Evolutionary conservation across 1,140 invertebrate species (phyloP), one percentile per base, ranked within the genome.

Genomic region (Aphidius ervi): DNA sequence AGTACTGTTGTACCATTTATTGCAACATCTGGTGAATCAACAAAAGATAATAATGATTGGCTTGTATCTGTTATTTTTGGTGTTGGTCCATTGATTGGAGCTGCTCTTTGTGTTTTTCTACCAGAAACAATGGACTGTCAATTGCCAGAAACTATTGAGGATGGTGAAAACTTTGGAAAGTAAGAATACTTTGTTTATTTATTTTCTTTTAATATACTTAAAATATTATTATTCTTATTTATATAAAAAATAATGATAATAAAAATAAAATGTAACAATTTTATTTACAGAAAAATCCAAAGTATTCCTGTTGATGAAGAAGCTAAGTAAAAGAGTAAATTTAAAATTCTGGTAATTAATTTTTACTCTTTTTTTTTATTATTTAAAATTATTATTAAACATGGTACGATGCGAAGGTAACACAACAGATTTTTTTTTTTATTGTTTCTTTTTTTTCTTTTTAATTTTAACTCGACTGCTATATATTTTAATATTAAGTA

Each of bases 1-100:
- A 86, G 86, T 3, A 87, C 88, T 77, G 72, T 87, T 16, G 85
- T 87, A 10, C 87, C 87, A 50, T 81, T 79, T 42, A 72, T 88
- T n/a, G 79, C 84, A 5, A 75, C 79, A 42, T 74, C 23, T 87
- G 68, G 81, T 80, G 71, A 67, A 61, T 52, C 48, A 20, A 6
- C 5, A 52, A 49, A 16, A 47, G 46, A 56, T 47, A 31, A 39
- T 48, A 48, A 9, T 58, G 46, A 57, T 64, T 65, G 58, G 48
- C 50, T 78, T 76, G 70, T 68, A 47, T n/a, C 75, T 85, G 20
- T 63, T 86, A 40, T 68, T 85, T 86, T 86, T 73, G 84, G 83
- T 10, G 56, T 75, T 9, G 69, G 80, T 37, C 74, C 83, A 8
- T 65, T 86, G 45, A 58, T 84, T n/a, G 82, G 82, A 41, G 84